phyloP scores from a whole-genome alignment of 2,113 vertebrate genomes.

The Oncorhynchus masou region DNA sequence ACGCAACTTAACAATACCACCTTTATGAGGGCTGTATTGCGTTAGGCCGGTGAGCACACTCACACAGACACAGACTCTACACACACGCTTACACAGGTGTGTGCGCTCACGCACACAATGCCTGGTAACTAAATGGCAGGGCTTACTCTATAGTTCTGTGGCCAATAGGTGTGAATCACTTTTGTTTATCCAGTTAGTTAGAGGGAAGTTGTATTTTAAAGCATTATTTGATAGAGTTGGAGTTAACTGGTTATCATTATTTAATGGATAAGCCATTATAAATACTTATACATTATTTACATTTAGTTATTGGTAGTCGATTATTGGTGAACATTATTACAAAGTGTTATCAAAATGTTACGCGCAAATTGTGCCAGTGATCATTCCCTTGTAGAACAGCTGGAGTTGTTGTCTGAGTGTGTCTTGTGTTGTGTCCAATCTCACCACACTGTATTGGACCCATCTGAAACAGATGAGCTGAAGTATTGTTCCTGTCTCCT shows the following conservation, averaged over 20 bases:
- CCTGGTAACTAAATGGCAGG: not conserved
- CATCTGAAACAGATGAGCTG: conserved; percentile 52
- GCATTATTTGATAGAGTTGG: conserved; percentile 2
- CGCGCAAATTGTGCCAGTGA: conserved; percentile 26
- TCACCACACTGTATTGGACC: conserved; percentile 18
- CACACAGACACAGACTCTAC: conserved; percentile 45
- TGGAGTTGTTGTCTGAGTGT: conserved; percentile 45
- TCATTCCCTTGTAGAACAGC: conserved; percentile 50
- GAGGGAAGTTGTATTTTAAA: conserved; percentile 24
- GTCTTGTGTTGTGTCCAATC: conserved; percentile 37
- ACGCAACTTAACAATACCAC: conserved; percentile 92
- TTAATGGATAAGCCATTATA: too few species aligned
- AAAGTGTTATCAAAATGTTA: not conserved
- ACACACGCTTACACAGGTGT: conserved; percentile 6
- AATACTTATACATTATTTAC: too few species aligned
- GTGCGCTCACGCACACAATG: conserved; percentile 14
- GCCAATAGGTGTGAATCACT: not conserved
- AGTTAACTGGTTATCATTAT: not conserved
- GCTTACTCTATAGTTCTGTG: not conserved
- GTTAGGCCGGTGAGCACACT: conserved; percentile 65
- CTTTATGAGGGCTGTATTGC: conserved; percentile 80
- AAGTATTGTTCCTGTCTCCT: conserved; percentile 27
- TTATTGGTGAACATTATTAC: not conserved
- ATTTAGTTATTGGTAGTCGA: too few species aligned
- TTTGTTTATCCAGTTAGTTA: not conserved